Percentiles rank a stretch among this genome's conserved stretches.
These are phyloP conservation scores for Leptopterna dolabrata DNA, from an alignment of 2,888 invertebrate species.

Conservation along the genomic window DNA sequence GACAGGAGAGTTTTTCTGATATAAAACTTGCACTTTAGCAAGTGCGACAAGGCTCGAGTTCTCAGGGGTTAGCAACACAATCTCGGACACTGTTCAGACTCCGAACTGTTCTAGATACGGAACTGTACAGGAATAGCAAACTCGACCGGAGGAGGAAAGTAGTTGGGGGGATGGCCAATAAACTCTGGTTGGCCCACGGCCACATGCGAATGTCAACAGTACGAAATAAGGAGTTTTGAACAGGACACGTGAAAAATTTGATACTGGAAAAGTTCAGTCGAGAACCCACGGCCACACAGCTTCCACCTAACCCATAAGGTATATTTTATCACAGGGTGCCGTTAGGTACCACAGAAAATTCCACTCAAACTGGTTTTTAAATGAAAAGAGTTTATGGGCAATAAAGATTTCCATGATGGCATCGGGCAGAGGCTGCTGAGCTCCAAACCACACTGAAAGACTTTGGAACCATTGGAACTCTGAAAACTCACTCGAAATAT, in stretches of 20 bases:
- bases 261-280: no score
- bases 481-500: no score
- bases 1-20: background rate
- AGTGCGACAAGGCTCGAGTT: background rate
- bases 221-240: background rate
- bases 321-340: no score
- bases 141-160: background rate
- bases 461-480: no score
- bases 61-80: slow-evolving; percentile 24
- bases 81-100: slow-evolving; percentile 36
- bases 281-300: no score
- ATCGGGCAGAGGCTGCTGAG: no score
- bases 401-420: no score
- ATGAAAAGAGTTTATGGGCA: no score
- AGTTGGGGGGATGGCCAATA: slow-evolving; percentile 46
- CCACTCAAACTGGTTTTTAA: no score
- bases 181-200: slow-evolving; percentile 45
- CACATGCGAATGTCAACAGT: slow-evolving; percentile 51
- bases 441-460: no score
- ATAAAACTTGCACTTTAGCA: slow-evolving; percentile 27
- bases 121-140: slow-evolving; percentile 44
- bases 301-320: no score
- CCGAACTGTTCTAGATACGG: slow-evolving; percentile 52
- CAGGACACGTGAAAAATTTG: background rate
- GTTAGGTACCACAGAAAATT: no score